Percentiles rank a stretch among this genome's conserved stretches.
Evolutionary conservation across 2,888 invertebrate genomes (phyloP).

Genomic region (Apamea epomidion): DNA sequence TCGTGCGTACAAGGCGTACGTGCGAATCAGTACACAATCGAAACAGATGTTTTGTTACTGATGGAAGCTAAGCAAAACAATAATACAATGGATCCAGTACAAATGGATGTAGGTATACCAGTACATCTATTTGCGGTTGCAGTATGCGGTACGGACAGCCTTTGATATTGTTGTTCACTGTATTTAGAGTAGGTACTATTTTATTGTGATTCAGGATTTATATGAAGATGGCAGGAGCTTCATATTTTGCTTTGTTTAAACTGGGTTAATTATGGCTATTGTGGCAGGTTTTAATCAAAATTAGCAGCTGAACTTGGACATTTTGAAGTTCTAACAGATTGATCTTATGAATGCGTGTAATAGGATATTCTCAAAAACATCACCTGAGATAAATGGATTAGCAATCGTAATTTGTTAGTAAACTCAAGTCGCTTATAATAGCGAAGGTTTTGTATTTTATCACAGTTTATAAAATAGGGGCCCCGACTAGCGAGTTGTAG

Average conservation of each 20-base stretch:
- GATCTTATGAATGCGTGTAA: neutral
- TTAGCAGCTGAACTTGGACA: neutral
- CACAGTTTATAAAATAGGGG: no score
- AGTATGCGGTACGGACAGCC: neutral
- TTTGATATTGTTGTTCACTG: conserved; percentile 20
- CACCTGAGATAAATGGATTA: neutral
- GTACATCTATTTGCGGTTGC: conserved; percentile 18
- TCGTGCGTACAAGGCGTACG: conserved; percentile 12
- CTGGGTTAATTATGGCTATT: neutral
- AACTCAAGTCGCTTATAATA: no score
- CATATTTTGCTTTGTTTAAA: neutral
- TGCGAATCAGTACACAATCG: conserved; percentile 28
- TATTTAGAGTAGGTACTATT: conserved; percentile 3
- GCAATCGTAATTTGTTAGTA: neutral
- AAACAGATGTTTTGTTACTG: conserved; percentile 43
- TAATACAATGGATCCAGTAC: conserved; percentile 43
- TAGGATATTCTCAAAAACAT: neutral
- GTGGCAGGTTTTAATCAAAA: neutral
- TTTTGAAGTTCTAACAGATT: neutral
- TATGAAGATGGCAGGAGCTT: neutral
- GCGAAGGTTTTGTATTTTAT: no score
- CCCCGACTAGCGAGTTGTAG: no score
- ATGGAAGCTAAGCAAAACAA: conserved; percentile 50
- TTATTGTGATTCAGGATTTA: conserved; percentile 1
- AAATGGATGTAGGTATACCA: conserved; percentile 5